Base-by-base conservation (phyloP, 2,113 vertebrate genomes). In the Halichoeres trimaculatus region DNA sequence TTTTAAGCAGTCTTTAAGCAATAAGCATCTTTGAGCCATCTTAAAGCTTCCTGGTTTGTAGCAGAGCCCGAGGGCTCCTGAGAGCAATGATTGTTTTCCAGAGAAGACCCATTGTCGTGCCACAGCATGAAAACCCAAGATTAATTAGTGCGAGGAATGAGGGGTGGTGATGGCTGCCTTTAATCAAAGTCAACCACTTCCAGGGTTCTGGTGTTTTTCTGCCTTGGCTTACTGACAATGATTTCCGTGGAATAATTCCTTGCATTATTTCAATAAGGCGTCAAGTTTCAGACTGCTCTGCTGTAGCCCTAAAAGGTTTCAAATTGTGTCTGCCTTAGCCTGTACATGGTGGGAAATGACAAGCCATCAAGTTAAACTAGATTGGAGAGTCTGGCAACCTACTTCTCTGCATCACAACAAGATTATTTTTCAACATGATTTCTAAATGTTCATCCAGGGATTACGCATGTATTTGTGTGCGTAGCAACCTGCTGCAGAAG, bases 381-480 rank as follows among this genome's bases (percentile, higher is more conserved):
- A 66, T 78, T 56, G 67, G n/a, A 52, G 13, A 40, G 62, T 64
- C 53, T 45, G 40, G 10, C 20, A 59, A 8, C 59, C 40, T 38
- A 6, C 20, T 64, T 68, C 22, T 9, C 56, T 61, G 73, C 7
- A 36, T 70, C 50, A 41, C 50, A 70, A 10, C 56, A 6, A 74
- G 14, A 47, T 24, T 35, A 60, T 53, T 41, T 38, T 48, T 74
- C 14, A 50, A 40, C 8, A 38, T 65, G 12, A 76, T 65, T 65
- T 61, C 22, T 61, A 0, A 20, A 12, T 16, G n/a, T 66, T 26
- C 40, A 74, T 70, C 55, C 56, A 12, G 23, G 68, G 69, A 75
- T 72, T 74, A 80, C 19, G 45, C 12, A 68, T 70, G 48, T 36
- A 45, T 30, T 50, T 65, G 36, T 56, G 11, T 20, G 20, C 4